Percentiles rank a stretch among this genome's conserved stretches.
Conservation (phyloP, 2,113 vertebrate genomes). For the Camelus dromedarius region DNA sequence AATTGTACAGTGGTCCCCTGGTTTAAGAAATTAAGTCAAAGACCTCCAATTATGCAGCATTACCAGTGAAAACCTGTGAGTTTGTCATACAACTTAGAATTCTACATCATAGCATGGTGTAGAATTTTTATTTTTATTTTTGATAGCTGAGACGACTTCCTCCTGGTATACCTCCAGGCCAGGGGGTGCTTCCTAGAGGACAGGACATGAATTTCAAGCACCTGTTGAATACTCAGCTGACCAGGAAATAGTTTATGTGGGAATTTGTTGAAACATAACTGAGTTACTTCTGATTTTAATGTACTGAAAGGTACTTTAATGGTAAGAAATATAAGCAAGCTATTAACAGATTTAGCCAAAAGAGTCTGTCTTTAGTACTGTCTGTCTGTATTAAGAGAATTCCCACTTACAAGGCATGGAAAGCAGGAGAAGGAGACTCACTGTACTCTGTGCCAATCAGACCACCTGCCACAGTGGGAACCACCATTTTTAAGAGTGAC, state of each 20-base stretch:
- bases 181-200: too few relatives aligned
- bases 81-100: background rate
- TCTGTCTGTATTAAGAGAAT: background rate
- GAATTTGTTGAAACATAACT: slow-evolving; percentile 8
- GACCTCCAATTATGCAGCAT: background rate
- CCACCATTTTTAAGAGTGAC: background rate
- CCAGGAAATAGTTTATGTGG: background rate
- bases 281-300: background rate
- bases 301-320: background rate
- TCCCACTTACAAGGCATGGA: background rate
- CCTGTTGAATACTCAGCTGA: background rate
- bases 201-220: background rate
- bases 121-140: too few relatives aligned
- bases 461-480: background rate
- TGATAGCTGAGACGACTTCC: too few relatives aligned
- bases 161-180: too few relatives aligned
- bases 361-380: background rate
- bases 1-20: background rate
- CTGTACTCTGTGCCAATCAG: background rate
- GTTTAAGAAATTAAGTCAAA: slow-evolving; percentile 27
- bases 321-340: background rate
- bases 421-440: background rate
- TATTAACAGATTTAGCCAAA: background rate
- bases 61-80: background rate
- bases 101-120: background rate